Evolutionary conservation across 2,888 invertebrate genomes (phyloP), one percentile per base, ranked within the genome.

Genomic region (Plagodis dolabraria): DNA sequence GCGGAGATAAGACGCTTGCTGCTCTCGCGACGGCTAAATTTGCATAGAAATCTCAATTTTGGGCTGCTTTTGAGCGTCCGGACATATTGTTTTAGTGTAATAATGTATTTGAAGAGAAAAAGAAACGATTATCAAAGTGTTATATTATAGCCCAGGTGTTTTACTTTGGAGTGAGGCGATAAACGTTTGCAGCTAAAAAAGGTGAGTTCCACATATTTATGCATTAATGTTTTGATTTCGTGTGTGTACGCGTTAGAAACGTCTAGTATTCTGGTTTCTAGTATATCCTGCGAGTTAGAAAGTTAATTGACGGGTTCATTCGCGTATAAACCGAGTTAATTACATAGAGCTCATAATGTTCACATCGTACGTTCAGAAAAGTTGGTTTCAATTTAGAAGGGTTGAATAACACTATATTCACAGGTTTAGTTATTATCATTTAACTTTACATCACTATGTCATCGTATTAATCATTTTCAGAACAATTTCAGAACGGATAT

Each of bases 61-160:
- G 88, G 91, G 84, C 86, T 75, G 87, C 89, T 78, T 87, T 86
- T 79, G 75, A 84, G 86, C 83, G 88, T 87, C 87, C 86, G 80
- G 80, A 84, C 83, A 82, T 83, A 80, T 79, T 76, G 79, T 85
- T 82, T 83, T 79, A 87, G 91, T 92, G 89, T 90, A 89, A 92
- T 91, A 91, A 93, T 93, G 93, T 87, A 90, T 93, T 87, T 86
- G 83, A 92, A 89, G 87, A 89, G 92, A 90, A 93, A 90, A 92
- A 89, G 88, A 89, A 85, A 89, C 88, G 82, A 87, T 82, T 86
- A 82, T 76, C 86, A 84, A 70, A 93, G 92, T 92, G 93, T 93
- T 78, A 93, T 93, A 84, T 93, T 93, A 93, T 93, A 93, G 92
- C 93, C 92, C 79, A 83, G 86, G 89, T 88, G 86, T 83, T 83